A percentile compares a stretch with the other conserved stretches of the same genome.
Evolutionary conservation across 2,888 invertebrate genomes (phyloP).

Genomic region (Camponotus fellah): DNA sequence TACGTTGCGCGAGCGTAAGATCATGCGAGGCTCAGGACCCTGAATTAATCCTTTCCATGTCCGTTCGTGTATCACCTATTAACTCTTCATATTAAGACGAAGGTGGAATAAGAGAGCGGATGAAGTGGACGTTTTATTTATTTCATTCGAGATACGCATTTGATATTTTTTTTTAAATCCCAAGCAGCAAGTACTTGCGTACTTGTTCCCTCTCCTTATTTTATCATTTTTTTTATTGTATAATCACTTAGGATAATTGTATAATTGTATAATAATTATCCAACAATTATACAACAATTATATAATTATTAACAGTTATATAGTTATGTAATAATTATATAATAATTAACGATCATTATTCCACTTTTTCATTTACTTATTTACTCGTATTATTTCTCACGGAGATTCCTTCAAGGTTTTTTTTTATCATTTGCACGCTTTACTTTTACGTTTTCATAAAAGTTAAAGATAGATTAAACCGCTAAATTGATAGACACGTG

Average conservation of each 20-base stretch:
- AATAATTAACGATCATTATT: neutral
- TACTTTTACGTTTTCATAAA: neutral
- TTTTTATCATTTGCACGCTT: no score
- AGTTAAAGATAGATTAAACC: neutral
- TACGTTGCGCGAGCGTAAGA: neutral
- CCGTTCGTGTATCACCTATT: neutral
- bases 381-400: neutral
- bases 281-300: no score
- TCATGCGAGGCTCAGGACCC: slow-evolving; percentile 6
- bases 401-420: neutral
- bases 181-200: neutral
- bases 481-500: neutral
- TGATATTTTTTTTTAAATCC: neutral
- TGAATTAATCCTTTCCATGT: slow-evolving; percentile 17
- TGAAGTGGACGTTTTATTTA: neutral
- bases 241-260: no score
- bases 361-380: neutral
- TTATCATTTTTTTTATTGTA: neutral
- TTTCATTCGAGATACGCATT: neutral
- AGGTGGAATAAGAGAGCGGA: neutral
- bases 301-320: no score
- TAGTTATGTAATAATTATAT: no score
- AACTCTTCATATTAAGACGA: neutral
- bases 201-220: neutral
- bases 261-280: no score